phyloP scores from a whole-genome alignment of 2,113 vertebrate species.

The Arizona elegans region DNA sequence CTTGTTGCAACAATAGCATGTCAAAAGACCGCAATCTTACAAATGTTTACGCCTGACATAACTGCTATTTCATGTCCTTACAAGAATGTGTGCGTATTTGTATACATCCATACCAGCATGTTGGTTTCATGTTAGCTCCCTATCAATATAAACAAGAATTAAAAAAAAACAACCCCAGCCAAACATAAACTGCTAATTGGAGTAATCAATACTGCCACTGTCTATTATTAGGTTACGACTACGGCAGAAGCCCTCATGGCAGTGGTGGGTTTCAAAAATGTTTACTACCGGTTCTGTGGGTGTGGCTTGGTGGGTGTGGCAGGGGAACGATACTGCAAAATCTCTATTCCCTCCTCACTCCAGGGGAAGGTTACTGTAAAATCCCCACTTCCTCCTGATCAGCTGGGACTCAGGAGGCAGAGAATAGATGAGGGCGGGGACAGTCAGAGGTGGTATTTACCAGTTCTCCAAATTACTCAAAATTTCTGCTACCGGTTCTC shows the following conservation, averaged over 20 bases:
- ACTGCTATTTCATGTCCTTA: slow-evolving; percentile 6
- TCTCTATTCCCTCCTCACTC: no score
- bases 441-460: no score
- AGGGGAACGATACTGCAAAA: no score
- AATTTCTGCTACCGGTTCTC: no score
- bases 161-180: neutral
- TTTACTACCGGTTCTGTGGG: no score
- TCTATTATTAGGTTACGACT: neutral
- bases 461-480: no score
- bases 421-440: no score
- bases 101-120: neutral
- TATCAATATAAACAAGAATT: neutral
- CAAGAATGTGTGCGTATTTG: neutral
- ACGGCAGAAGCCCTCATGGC: neutral
- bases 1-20: slow-evolving; percentile 20
- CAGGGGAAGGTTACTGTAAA: no score
- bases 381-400: no score
- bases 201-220: neutral
- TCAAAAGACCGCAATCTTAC: neutral
- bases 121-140: neutral
- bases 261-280: no score
- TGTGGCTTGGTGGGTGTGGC: no score
- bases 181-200: neutral
- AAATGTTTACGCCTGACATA: slow-evolving; percentile 29
- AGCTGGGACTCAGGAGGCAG: no score